Conservation (phyloP, 2,888 invertebrate species). For the Tenthredo notha region DNA sequence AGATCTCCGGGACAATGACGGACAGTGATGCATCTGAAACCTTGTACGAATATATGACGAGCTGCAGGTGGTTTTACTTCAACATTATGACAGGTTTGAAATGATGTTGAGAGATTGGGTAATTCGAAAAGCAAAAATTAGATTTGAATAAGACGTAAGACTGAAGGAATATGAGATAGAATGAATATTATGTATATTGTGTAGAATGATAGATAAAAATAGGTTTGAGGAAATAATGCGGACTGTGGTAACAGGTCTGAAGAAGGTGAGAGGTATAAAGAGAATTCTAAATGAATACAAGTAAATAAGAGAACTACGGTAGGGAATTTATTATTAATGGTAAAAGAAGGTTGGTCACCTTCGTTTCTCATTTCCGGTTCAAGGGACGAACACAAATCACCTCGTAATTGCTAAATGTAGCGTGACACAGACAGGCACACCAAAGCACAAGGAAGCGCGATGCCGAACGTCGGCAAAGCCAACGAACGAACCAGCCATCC, state of each 20-base stretch:
- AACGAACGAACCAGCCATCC: conserved; percentile 30
- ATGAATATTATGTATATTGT: no score
- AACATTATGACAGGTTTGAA: neutral
- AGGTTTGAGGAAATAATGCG: neutral
- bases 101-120: neutral
- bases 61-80: neutral
- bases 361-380: conserved; percentile 72
- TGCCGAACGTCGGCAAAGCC: conserved; percentile 13
- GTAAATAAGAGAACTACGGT: conserved; percentile 40
- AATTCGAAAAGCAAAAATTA: neutral
- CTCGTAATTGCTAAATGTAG: conserved; percentile 70
- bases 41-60: neutral
- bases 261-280: neutral
- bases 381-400: conserved; percentile 68
- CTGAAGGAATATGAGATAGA: neutral
- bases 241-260: neutral
- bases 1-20: neutral
- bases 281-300: conserved; percentile 7
- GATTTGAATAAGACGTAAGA: neutral
- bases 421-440: conserved; percentile 64
- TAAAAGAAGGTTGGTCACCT: conserved; percentile 65
- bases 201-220: neutral
- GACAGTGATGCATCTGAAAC: neutral
- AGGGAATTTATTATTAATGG: conserved; percentile 62
- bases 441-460: conserved; percentile 57